phyloP scores from a whole-genome alignment of 37 sponge, comb jelly and placozoan genomes.

The Agelas oroides region DNA sequence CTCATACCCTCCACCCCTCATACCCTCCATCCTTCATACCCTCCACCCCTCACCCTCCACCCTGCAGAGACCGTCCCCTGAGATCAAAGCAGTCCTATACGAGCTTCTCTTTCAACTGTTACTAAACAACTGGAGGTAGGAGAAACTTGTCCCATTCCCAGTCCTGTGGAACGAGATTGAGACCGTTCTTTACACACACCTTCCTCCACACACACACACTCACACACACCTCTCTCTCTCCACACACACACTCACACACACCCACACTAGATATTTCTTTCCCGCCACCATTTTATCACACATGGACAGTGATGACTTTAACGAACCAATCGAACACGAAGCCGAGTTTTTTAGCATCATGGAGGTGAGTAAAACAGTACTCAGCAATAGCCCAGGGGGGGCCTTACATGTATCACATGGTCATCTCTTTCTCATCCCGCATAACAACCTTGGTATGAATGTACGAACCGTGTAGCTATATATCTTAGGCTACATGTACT shows the following conservation, averaged over 20 bases:
- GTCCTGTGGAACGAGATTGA: not conserved
- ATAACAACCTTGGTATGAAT: too few relatives aligned
- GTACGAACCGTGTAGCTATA: too few relatives aligned
- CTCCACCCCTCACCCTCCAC: not conserved
- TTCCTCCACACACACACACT: not conserved
- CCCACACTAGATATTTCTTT: conserved; percentile 68
- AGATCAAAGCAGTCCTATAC: conserved; percentile 75
- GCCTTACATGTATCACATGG: not conserved
- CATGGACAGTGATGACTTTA: conserved; percentile 55
- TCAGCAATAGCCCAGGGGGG: too few relatives aligned
- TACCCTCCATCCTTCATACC: not conserved
- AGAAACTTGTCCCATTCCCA: not conserved
- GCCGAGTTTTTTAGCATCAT: conserved; percentile 86
- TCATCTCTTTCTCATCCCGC: too few relatives aligned
- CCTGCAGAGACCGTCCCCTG: conserved; percentile 61
- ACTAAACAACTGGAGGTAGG: conserved; percentile 87
- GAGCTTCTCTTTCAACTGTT: conserved; percentile 74
- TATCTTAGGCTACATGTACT: too few relatives aligned
- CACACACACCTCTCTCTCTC: not conserved
- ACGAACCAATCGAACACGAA: conserved; percentile 59
- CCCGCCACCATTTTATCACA: conserved; percentile 66
- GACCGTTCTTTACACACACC: too few relatives aligned
- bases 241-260: not conserved
- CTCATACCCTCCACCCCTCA: too few relatives aligned
- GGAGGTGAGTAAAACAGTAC: conserved; percentile 44